Evolutionary conservation across 1,140 invertebrate species (phyloP).

Genomic region (Atta cephalotes): DNA sequence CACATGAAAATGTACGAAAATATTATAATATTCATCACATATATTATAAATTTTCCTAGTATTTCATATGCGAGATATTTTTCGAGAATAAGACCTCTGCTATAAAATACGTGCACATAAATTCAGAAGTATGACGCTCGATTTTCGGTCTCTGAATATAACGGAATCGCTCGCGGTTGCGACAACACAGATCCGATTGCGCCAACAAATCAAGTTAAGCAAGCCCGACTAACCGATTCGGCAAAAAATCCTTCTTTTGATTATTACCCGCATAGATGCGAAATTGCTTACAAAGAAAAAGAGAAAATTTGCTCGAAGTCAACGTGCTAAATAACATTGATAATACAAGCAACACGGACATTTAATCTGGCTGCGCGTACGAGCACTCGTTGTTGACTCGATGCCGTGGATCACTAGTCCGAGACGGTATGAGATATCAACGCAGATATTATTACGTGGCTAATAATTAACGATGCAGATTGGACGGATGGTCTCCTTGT

Average conservation of each 20-base stretch:
- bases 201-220: background rate
- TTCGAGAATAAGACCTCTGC: too few relatives aligned
- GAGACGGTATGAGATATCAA: background rate
- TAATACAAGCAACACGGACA: background rate
- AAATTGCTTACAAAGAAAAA: background rate
- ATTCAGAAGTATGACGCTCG: background rate
- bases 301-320: background rate
- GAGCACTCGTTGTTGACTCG: background rate
- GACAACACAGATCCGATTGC: background rate
- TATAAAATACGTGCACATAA: background rate
- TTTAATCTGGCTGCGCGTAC: background rate
- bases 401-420: background rate
- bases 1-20: too few relatives aligned
- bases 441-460: background rate
- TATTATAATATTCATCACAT: too few relatives aligned
- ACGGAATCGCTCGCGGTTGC: background rate
- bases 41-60: too few relatives aligned
- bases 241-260: background rate
- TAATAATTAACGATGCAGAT: conserved; percentile 49
- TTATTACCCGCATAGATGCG: conserved; percentile 23
- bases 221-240: background rate
- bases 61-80: too few relatives aligned
- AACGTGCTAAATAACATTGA: background rate
- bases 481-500: conserved; percentile 7
- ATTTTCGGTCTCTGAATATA: background rate